phyloP scores from a whole-genome alignment of 2,888 invertebrate genomes.

The Limnephilus marmoratus region DNA sequence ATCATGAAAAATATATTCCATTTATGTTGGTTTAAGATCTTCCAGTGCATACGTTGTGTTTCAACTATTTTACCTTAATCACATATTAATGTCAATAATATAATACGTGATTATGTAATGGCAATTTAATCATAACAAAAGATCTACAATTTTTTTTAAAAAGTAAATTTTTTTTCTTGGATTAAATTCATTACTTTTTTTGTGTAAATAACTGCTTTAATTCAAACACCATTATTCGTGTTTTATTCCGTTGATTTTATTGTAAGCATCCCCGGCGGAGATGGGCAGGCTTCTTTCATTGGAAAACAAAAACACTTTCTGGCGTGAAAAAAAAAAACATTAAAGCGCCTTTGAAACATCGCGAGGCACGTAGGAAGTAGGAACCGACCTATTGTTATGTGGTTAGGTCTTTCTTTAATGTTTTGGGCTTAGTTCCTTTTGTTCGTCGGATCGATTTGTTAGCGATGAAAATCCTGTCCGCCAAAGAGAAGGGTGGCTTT shows the following conservation, averaged over 20 bases:
- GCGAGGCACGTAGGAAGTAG: not conserved
- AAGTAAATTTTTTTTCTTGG: not conserved
- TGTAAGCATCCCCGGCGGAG: slow-evolving; percentile 16
- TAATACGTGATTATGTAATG: no score
- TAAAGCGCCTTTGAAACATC: slow-evolving; percentile 27
- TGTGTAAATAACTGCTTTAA: not conserved
- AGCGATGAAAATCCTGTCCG: slow-evolving; percentile 22
- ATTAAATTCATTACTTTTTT: not conserved
- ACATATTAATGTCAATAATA: no score
- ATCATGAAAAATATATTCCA: no score
- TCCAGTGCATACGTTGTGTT: no score
- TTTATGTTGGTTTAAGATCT: no score
- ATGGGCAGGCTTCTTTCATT: not conserved
- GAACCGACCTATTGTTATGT: slow-evolving; percentile 24
- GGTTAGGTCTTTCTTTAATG: slow-evolving; percentile 29
- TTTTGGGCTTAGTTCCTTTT: slow-evolving; percentile 33
- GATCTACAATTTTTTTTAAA: no score
- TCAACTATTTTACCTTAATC: no score
- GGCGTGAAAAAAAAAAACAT: slow-evolving; percentile 40
- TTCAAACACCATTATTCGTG: not conserved
- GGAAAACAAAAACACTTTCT: slow-evolving; percentile 21
- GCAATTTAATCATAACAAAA: no score
- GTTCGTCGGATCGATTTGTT: slow-evolving; percentile 32
- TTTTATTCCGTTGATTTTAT: slow-evolving; percentile 23
- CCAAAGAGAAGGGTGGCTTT: slow-evolving; percentile 2